Percentiles rank a stretch among this genome's conserved stretches.
phyloP scores from a whole-genome alignment of 2,113 vertebrate species.

The Bombycilla garrulus region DNA sequence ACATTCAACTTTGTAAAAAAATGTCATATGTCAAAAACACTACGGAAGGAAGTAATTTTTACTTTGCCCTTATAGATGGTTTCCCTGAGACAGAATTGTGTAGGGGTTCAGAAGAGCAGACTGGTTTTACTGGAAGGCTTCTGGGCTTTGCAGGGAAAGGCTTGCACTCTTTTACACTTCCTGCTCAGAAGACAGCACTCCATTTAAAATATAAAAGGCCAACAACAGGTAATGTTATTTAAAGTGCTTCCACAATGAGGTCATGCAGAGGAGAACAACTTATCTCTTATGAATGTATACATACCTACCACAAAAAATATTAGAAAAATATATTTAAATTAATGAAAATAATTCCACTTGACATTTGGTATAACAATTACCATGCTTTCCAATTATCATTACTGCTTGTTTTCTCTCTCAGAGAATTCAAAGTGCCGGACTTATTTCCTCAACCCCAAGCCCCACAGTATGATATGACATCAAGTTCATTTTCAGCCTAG shows the following conservation, averaged over 20 bases:
- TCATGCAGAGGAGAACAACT: background rate
- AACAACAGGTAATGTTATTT: background rate
- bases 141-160: background rate
- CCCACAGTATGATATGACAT: background rate
- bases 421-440: background rate
- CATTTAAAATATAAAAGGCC: background rate
- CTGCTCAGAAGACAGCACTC: background rate
- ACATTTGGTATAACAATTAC: constrained; percentile 45
- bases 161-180: background rate
- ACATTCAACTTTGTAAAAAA: background rate
- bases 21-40: background rate
- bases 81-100: background rate
- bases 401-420: constrained; percentile 17
- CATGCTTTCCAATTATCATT: background rate
- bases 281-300: background rate
- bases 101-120: background rate
- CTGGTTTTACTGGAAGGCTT: background rate
- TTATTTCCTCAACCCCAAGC: background rate
- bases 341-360: constrained; percentile 18
- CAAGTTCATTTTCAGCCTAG: background rate
- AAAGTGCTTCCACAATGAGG: background rate
- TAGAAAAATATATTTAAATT: constrained; percentile 21
- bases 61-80: background rate
- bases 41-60: background rate
- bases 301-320: background rate